Evolutionary conservation across 1,140 invertebrate species (phyloP).

Genomic region (Chionoecetes opilio): DNA sequence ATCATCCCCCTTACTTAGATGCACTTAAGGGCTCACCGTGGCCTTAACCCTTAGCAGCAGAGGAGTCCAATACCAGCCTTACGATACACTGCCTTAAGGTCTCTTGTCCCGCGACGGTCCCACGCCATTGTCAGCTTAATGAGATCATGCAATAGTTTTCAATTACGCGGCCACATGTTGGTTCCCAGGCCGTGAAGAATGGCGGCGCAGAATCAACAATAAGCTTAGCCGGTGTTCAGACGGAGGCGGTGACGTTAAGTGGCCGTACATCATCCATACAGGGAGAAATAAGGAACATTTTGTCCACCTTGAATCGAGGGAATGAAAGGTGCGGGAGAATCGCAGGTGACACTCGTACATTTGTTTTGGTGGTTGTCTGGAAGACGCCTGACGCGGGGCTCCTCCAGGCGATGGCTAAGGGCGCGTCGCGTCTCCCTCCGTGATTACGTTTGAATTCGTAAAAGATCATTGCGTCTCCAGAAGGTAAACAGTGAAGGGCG

Average conservation of each 20-base stretch:
- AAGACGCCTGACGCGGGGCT: no score
- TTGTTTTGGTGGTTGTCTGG: no score
- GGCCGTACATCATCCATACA: conserved; percentile 65
- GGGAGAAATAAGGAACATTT: conserved; percentile 60
- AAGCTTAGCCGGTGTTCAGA: conserved; percentile 56
- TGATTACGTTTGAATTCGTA: conserved; percentile 11
- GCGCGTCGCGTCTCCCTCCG: not conserved
- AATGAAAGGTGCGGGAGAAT: not conserved
- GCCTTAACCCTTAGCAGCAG: conserved; percentile 41
- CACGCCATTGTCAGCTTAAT: conserved; percentile 70
- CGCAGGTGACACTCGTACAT: not conserved
- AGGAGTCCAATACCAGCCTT: conserved; percentile 63
- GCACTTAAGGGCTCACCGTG: conserved; percentile 41
- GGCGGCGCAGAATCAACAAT: conserved; percentile 58
- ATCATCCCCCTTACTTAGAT: conserved; percentile 71
- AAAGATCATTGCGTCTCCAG: not conserved
- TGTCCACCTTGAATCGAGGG: not conserved
- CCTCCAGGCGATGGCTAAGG: no score
- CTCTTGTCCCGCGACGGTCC: not conserved
- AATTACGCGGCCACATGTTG: conserved; percentile 71
- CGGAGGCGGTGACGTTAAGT: conserved; percentile 64
- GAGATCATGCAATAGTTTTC: conserved; percentile 79
- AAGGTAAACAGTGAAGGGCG: not conserved
- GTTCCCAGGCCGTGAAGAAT: conserved; percentile 69
- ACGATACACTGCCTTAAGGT: not conserved